Base-by-base conservation (phyloP, 2,888 invertebrate species). In the Lissonota sp. region DNA sequence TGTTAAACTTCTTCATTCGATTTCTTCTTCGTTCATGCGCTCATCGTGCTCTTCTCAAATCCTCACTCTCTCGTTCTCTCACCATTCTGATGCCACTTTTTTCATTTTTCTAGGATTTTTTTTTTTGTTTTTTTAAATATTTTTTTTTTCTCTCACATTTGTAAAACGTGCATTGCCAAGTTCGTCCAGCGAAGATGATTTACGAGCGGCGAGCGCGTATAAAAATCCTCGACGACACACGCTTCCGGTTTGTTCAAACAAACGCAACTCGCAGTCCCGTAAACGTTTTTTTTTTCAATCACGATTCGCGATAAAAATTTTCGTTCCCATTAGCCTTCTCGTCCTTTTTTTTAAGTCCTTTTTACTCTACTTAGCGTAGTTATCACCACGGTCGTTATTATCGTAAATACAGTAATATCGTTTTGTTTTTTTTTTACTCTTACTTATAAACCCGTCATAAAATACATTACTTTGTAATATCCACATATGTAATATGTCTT, bases 391-490 rank as follows among this genome's bases (percentile, higher is more conserved):
- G 79, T 85, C 80, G 82, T 82, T 82, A 84, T 86, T 84, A 84
- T 84, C 84, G 79, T 84, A 84, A 82, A 84, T 86, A 86, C 86
- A 85, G 85, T 84, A 85, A 84, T 84, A 86, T 85, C 83, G 83
- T 84, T 76, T 83, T 66, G 49, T 55, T 79, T 84, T 63, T 79
- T 71, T 76, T 60, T 83, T 84, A 84, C 82, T 83, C 85, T 87
- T 87, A 86, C 84, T 88, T 91, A 90, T 91, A 91, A 91, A 92
- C 90, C 91, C 91, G 88, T 92, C 91, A 90, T 90, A 91, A 91
- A 91, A 92, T 92, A 92, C 91, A 91, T 91, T 89, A 89, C 88
- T 91, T 87, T 84, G 83, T 85, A 85, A 84, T 85, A 87, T 89
- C 86, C 88, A 84, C 87, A 84, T 87, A 76, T 72, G 76, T 80